These are phyloP conservation scores for Ptyas mucosa DNA, from an alignment of 2,113 vertebrate genomes.

Conservation along the genomic window DNA sequence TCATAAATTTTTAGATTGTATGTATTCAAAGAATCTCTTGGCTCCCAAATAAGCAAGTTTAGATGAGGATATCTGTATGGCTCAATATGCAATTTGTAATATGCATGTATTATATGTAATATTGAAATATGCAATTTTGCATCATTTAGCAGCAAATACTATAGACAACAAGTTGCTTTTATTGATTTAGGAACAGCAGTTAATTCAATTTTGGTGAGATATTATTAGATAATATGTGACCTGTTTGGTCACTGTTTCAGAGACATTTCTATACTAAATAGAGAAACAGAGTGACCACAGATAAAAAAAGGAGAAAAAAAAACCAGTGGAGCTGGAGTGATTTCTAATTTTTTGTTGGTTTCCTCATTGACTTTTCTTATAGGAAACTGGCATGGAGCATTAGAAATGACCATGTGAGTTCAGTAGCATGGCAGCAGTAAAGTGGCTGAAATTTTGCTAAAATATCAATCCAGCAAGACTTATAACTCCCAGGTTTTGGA, in stretches of 20 bases:
- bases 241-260: neutral
- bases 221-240: neutral
- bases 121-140: neutral
- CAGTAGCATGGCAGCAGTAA: neutral
- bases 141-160: neutral
- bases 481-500: neutral
- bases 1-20: neutral
- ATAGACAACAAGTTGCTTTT: neutral
- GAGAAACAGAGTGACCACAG: neutral
- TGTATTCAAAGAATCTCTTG: neutral
- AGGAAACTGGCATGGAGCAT: neutral
- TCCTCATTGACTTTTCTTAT: neutral
- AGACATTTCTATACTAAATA: neutral
- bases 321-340: neutral
- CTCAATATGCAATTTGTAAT: neutral
- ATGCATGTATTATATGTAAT: neutral
- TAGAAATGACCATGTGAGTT: neutral
- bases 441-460: neutral
- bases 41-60: neutral
- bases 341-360: neutral
- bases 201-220: neutral
- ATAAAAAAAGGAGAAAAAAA: rapidly evolving
- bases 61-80: neutral
- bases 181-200: neutral
- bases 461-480: neutral